Base-by-base conservation (phyloP, 2,888 invertebrate species). In the Andrena chrysosceles region DNA sequence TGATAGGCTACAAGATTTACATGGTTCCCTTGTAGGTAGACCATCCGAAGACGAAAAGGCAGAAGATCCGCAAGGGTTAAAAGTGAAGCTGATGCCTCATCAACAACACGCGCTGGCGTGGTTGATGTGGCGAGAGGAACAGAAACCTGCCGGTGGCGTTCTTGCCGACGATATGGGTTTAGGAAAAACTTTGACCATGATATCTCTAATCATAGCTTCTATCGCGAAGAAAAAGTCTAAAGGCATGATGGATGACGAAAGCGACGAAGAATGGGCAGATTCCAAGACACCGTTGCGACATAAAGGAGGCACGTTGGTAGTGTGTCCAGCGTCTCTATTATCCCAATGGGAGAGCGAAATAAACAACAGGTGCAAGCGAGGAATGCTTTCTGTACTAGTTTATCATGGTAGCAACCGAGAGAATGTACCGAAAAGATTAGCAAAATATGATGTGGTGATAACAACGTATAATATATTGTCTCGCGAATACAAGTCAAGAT, bases 341-440 rank as follows among this genome's bases (percentile, higher is more conserved):
- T 96, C 96, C 87, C 99, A 99, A 93, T 99, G 99, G 99, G 96
- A 97, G 79, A 95, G 94, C 16, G 99, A 99, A 94, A 96, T 98
- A 8, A 92, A 94, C 10, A 95, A 95, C 42, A 96, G 97, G 90
- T 95, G 96, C 67, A 93, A 94, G 56, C 91, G 95, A 7, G 96
- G 96, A 81, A 91, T 95, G 0, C 94, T 98, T 0, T 94, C 95
- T 1, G 96, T 97, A 3, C 94, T 95, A 71, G 92, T 97, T 49
- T 90, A 98, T 94, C 99, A 99, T 94, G 99, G 99, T 0, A 94
- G 96, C 0, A 96, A 96, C 87, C 95, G 98, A 20, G 96, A 97
- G 89, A 94, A 94, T 0, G 83, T 86, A n/a, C 81, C 92, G 0
- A 90, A 84, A 77, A 89, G 95, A 80, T 94, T 98, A 63, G 96